phyloP scores from a whole-genome alignment of 2,113 vertebrate genomes.

The Todiramphus saurophagus region DNA sequence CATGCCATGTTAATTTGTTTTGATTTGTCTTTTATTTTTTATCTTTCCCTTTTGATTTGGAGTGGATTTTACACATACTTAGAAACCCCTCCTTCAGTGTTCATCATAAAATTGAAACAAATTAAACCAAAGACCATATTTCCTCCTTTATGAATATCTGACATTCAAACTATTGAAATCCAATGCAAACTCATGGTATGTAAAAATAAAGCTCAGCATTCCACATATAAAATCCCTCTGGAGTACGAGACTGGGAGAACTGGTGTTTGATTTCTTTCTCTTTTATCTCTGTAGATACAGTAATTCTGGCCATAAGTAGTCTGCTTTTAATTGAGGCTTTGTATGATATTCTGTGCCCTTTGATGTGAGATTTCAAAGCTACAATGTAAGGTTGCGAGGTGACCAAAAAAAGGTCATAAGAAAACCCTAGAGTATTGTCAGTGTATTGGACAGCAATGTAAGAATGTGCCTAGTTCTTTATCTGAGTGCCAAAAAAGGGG shows the following conservation, averaged over 20 bases:
- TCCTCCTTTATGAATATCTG: not conserved
- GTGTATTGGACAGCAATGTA: not conserved
- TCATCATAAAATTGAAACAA: not conserved
- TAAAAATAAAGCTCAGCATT: not conserved
- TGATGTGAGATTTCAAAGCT: conserved; percentile 47
- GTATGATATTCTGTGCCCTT: conserved; percentile 22
- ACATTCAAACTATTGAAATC: not conserved
- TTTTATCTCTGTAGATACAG: conserved; percentile 45
- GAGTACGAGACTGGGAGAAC: not conserved
- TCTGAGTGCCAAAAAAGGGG: not conserved
- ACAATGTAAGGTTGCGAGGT: not conserved
- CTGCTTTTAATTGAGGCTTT: conserved; percentile 46
- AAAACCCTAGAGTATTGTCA: not conserved
- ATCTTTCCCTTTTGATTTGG: not conserved
- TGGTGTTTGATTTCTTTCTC: conserved; percentile 13
- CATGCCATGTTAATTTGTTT: not conserved
- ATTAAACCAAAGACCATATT: not conserved
- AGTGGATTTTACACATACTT: not conserved
- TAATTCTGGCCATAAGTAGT: not conserved
- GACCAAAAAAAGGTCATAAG: not conserved
- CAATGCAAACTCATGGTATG: not conserved
- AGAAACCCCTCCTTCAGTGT: not conserved
- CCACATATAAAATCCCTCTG: not conserved
- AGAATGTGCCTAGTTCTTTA: not conserved
- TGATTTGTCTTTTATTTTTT: not conserved